Percentiles rank a stretch among this genome's conserved stretches.
These are phyloP conservation scores for Poecilia velifera DNA, from an alignment of 2,797 vertebrate species.

Conservation along the genomic window DNA sequence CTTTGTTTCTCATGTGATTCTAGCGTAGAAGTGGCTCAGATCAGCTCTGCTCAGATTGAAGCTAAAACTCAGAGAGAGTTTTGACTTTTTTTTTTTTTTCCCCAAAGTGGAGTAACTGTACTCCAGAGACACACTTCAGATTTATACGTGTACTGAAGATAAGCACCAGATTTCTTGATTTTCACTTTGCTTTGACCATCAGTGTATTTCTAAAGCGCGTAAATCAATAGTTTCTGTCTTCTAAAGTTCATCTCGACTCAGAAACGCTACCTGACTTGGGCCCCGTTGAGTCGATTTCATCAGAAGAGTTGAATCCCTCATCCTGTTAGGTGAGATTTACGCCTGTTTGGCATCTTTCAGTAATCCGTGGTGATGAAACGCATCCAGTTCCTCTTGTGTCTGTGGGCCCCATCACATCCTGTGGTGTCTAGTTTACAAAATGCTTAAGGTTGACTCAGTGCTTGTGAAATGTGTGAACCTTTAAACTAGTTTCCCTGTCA, in stretches of 20 bases:
- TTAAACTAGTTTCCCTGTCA: neutral
- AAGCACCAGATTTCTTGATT: neutral
- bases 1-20: neutral
- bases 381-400: neutral
- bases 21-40: neutral
- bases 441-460: neutral
- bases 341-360: neutral
- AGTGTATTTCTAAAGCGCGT: neutral
- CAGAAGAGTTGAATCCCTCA: neutral
- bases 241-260: neutral
- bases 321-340: conserved; percentile 2
- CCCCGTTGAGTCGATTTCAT: neutral
- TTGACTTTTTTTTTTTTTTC: neutral
- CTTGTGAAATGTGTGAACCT: neutral
- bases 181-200: neutral
- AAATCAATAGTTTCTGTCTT: neutral
- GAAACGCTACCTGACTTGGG: neutral
- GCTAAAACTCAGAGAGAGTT: neutral
- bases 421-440: neutral
- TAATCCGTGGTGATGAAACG: neutral
- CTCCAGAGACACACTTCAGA: neutral
- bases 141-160: neutral
- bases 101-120: neutral
- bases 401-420: neutral
- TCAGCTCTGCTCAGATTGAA: neutral